Base-by-base conservation (phyloP, 2,113 vertebrate genomes). In the Ciconia maguari region DNA sequence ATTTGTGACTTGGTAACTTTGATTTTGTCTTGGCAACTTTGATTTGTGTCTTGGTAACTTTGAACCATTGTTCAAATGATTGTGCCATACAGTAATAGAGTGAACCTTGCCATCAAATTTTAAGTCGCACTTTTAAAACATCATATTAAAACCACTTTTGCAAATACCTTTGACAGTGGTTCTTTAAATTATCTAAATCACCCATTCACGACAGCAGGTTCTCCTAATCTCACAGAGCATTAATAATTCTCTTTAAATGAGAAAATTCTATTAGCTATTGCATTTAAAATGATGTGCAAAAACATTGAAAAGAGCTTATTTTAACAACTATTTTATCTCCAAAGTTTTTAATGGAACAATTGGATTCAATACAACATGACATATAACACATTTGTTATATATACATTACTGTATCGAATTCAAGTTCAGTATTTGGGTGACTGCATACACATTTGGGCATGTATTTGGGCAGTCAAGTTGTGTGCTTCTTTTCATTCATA, bases 311-410 rank as follows among this genome's bases (percentile, higher is more conserved):
- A 93, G 25, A 93, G 20, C 4, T 72, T 69, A 89, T 87, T 97
- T 96, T 95, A 91, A 34, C 30, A 86, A 24, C 34, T 64, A 82
- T 87, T 93, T 96, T 83, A 84, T 87, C 58, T 92, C 65, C 46
- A 83, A 36, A 41, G n/a, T 51, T 91, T 85, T 95, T 93, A 94
- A 65, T 78, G 90, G 60, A 96, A 94, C 93, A 95, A 80, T 92
- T 93, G 66, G n/a, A 91, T 93, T 97, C 49, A 91, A 58, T 87
- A 69, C 41, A 90, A 77, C 38, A 79, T 25, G 82, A 74, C 20
- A 91, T 26, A 48, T 21, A 88, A 42, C 15, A 36, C 17, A 44
- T 69, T 86, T 77, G 51, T 44, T 57, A 16, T 38, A 58, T 36
- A 32, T 58, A 82, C 4, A 22, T 72, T 75, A 57, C 7, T 19